Base-by-base conservation (phyloP, 2,113 vertebrate genomes). In the Anarrhichthys ocellatus region DNA sequence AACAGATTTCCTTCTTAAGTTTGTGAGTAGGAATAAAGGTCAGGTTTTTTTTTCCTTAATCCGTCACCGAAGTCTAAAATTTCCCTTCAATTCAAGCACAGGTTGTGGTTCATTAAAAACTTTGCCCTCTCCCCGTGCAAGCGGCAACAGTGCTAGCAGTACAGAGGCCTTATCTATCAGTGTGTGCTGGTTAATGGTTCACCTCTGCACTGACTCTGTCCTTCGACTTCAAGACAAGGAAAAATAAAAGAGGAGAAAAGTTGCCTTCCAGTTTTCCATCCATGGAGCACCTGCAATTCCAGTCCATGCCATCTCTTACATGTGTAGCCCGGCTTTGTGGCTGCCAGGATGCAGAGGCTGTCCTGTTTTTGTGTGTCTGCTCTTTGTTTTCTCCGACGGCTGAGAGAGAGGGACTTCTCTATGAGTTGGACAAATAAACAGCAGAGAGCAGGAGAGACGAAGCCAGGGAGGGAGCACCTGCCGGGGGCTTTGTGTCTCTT, bases 341-440 rank as follows among this genome's bases (percentile, higher is more conserved):
- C 72, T 76, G 82, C 75, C 82, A 75, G 89, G 77, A 88, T 70
- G 69, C 76, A 82, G 76, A 62, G 80, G 78, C 79, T 68, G 84
- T 20, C n/a, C 17, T 4, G 78, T 82, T 81, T 91, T 91, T 91
- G 86, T 88, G 89, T 34, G 14, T 80, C 50, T 29, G 76, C 66
- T 87, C 84, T 93, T 93, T 92, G 91, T 91, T 71, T 79, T 63
- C 82, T 78, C 80, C 2, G 27, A 80, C 72, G 78, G 72, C 64
- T 14, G 8, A 87, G 79, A 61, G 78, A 81, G 75, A 66, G 73
- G 34, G 71, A 87, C 64, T 76, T 86, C 78, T 89, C 73, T 62
- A 58, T 38, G 80, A 89, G 83, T 87, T 84, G 87, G 84, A 89
- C 91, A 93, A 93, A 92, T 91, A 92, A 93, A 92, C 88, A 90